Percentiles rank a stretch among this genome's conserved stretches.
Conservation (phyloP, 1,140 invertebrate genomes). For the Drosophila tropicalis region DNA sequence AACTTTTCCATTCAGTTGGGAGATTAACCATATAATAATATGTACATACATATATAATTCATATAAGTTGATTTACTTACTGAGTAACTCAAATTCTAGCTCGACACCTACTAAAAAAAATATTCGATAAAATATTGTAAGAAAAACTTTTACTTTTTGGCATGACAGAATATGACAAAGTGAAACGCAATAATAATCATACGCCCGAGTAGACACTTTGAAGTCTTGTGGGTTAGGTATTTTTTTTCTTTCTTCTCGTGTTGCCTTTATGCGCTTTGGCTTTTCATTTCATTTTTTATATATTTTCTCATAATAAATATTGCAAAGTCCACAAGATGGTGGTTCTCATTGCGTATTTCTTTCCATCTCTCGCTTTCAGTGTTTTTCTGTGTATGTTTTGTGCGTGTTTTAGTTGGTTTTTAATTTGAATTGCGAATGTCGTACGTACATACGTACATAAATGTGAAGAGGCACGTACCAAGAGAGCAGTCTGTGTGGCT, state of each 20-base stretch:
- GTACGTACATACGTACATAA: neutral
- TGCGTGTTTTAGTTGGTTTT: slow-evolving; percentile 11
- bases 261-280: neutral
- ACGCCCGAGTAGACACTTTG: slow-evolving; percentile 43
- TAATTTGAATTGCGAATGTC: slow-evolving; percentile 10
- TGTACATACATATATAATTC: too few species aligned
- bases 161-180: neutral
- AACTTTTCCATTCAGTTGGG: too few species aligned
- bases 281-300: neutral
- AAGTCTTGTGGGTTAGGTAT: neutral
- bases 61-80: too few species aligned
- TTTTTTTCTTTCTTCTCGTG: neutral
- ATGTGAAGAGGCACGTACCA: slow-evolving; percentile 2
- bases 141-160: slow-evolving; percentile 1
- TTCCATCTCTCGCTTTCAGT: too few species aligned
- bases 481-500: neutral
- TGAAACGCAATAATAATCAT: slow-evolving; percentile 8
- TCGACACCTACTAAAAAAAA: neutral
- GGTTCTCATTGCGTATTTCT: neutral
- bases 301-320: slow-evolving; percentile 5
- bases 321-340: slow-evolving; percentile 7
- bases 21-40: too few species aligned
- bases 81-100: too few species aligned
- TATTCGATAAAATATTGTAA: neutral
- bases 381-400: neutral